Base-by-base conservation (phyloP, 1,140 invertebrate species). In the Elymnias hypermnestra region DNA sequence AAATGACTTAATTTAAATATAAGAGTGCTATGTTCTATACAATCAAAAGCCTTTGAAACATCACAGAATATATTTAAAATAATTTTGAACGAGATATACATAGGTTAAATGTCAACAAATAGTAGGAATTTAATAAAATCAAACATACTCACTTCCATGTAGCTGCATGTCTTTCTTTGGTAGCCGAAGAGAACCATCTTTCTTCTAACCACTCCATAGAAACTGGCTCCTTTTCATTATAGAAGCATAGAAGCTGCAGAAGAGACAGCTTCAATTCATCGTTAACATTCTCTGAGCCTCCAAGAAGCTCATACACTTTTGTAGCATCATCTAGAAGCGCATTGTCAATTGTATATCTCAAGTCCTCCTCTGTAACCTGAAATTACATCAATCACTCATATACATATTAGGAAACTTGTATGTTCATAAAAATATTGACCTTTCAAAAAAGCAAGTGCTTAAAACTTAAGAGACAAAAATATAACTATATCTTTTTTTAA, bases 241-340 rank as follows among this genome's bases (percentile, higher is more conserved):
- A 93, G 74, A 91, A 97, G 68, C 94, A 95, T 2, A 96, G 67
- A 8, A 97, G 69, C 79, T 97, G 94, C 6, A 97, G 79, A n/a
- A 97, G 79, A 8, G 89, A 77, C 55, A 94, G 90, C 68, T 91
- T 90, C 0, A 90, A 75, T 33, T 91, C 88, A n/a, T 85, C 59
- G 57, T 78, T 88, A 2, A 95, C 71, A 43, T 78, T 81, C 55
- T 88, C 82, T 0, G 89, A 72, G 46, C 87, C 88, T 65, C 94
- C 89, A 31, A 96, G 75, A 7, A 94, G 76, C 40, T 93, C 88
- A 78, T 94, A 97, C 0, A 95, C 89, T 49, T 89, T 79, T 2
- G 92, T 75, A 5, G 94, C 90, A 81, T 97, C 93, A 17, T 87
- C 63, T 8, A 96, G 74, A 18, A 90, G 78, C 6, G 85, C 87